Percentiles rank a stretch among this genome's conserved stretches.
Evolutionary conservation across 2,888 invertebrate genomes (phyloP).

Genomic region (Anoplius nigerrimus): DNA sequence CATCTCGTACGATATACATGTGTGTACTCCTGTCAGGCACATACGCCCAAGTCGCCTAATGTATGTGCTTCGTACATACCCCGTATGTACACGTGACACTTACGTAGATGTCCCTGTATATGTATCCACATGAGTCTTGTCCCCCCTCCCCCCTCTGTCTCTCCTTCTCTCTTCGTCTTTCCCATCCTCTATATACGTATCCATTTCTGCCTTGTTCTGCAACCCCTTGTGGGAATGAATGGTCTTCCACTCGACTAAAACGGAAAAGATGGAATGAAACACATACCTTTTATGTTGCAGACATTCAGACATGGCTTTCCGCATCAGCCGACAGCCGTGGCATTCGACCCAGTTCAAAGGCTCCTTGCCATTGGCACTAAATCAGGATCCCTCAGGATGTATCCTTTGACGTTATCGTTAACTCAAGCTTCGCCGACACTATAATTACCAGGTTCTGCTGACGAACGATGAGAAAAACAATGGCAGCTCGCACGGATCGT

Average conservation of each 20-base stretch:
- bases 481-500: too few species aligned
- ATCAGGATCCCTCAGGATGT: constrained; percentile 96
- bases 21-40: too few species aligned
- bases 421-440: constrained; percentile 2
- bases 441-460: background rate
- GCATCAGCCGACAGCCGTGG: constrained; percentile 96
- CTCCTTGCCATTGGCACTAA: constrained; percentile 98
- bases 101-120: too few species aligned
- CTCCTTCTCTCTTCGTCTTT: background rate
- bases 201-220: constrained; percentile 24
- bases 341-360: constrained; percentile 98
- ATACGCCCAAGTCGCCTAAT: too few species aligned
- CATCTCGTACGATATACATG: too few species aligned
- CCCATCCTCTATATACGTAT: background rate
- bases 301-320: constrained; percentile 99
- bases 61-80: too few species aligned
- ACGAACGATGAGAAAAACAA: too few species aligned
- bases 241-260: constrained; percentile 47
- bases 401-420: constrained; percentile 81
- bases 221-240: constrained; percentile 45
- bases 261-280: constrained; percentile 53
- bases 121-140: background rate
- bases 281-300: constrained; percentile 79
- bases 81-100: too few species aligned
- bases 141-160: background rate